Evolutionary conservation across 2,888 invertebrate genomes (phyloP).

Genomic region (Caenorhabditis wallacei): DNA sequence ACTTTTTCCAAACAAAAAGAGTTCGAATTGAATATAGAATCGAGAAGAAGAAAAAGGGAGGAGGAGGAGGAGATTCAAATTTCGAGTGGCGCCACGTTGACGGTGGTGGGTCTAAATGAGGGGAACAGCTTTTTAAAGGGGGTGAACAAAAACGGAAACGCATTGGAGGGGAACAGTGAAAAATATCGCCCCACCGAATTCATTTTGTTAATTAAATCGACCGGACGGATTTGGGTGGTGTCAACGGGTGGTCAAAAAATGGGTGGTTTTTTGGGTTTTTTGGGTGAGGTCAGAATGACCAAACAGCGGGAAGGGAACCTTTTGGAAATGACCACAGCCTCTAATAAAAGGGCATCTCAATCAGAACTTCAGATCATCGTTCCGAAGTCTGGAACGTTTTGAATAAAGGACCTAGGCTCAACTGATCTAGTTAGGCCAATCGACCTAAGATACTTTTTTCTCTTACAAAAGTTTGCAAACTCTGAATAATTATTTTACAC

Average conservation of each 20-base stretch:
- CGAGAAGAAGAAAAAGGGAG: too few species aligned
- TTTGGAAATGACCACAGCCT: too few species aligned
- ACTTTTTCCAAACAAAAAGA: slow-evolving; percentile 26
- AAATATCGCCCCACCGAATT: slow-evolving; percentile 30
- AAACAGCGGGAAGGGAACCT: too few species aligned
- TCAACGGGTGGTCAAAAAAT: slow-evolving; percentile 2
- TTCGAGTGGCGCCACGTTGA: slow-evolving; percentile 50
- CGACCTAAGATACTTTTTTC: too few species aligned
- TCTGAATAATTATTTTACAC: too few species aligned
- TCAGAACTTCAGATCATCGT: too few species aligned
- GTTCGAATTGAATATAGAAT: slow-evolving; percentile 2
- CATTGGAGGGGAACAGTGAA: slow-evolving; percentile 37
- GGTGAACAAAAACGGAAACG: slow-evolving; percentile 36
- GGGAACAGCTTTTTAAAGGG: slow-evolving; percentile 42
- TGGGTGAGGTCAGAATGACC: too few species aligned
- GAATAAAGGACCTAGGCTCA: too few species aligned
- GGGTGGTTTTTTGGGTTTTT: not conserved
- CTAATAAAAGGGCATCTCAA: too few species aligned
- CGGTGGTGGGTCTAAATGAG: slow-evolving; percentile 14
- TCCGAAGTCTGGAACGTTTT: too few species aligned
- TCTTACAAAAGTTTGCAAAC: too few species aligned
- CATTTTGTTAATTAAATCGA: slow-evolving; percentile 63
- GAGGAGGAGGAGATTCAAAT: slow-evolving; percentile 1
- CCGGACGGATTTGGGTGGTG: slow-evolving; percentile 12
- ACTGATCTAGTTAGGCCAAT: too few species aligned